These are phyloP conservation scores for Erebia epiphron DNA, from an alignment of 2,888 invertebrate species.

Conservation along the genomic window DNA sequence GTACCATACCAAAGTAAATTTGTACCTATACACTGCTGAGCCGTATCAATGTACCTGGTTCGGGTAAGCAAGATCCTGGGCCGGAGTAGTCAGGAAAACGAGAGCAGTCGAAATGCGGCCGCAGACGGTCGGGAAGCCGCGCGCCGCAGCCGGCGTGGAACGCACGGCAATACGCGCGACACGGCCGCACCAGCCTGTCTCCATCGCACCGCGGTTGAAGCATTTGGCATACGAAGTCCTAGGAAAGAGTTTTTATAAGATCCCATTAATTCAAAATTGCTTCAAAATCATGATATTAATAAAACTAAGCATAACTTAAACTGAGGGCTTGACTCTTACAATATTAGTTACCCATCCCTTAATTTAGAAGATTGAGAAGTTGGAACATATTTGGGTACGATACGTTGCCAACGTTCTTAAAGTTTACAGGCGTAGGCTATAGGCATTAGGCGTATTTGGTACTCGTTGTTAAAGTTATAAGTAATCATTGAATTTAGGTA, in stretches of 20 bases:
- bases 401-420: too few species aligned
- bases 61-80: constrained; percentile 87
- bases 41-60: constrained; percentile 83
- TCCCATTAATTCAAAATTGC: background rate
- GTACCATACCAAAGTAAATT: too few species aligned
- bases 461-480: too few species aligned
- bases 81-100: constrained; percentile 91
- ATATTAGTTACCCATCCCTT: too few species aligned
- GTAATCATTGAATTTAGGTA: too few species aligned
- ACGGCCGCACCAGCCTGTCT: constrained; percentile 86
- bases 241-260: constrained; percentile 26
- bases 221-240: constrained; percentile 93
- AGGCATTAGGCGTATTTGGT: too few species aligned
- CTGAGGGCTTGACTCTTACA: too few species aligned
- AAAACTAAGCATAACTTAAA: background rate
- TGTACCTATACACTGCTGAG: too few species aligned
- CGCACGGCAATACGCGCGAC: constrained; percentile 92
- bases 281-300: background rate
- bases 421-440: too few species aligned
- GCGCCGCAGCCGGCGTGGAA: constrained; percentile 93
- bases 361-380: too few species aligned
- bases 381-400: too few species aligned
- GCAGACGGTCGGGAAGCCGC: constrained; percentile 87
- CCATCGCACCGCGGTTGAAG: constrained; percentile 90
- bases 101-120: constrained; percentile 89